These are phyloP conservation scores for Brachionus asplanchnoidis DNA, from an alignment of 1,140 invertebrate genomes.

Conservation along the genomic window DNA sequence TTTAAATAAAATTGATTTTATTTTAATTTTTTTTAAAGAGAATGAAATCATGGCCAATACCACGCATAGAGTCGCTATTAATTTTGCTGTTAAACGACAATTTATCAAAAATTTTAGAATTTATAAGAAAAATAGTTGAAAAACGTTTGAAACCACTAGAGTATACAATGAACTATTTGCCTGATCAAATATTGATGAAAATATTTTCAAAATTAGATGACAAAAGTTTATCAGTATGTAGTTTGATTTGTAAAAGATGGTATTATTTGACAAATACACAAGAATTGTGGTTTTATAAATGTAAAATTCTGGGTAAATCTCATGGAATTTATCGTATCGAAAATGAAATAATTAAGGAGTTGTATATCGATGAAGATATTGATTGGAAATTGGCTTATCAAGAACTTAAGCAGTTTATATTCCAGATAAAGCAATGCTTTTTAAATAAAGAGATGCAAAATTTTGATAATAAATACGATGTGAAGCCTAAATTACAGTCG, in stretches of 20 bases:
- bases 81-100: background rate
- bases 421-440: background rate
- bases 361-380: conserved; percentile 11
- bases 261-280: conserved; percentile 10
- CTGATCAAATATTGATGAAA: conserved; percentile 17
- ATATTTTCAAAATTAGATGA: conserved; percentile 32
- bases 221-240: background rate
- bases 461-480: background rate
- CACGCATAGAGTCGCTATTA: background rate
- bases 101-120: background rate
- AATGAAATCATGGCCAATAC: background rate
- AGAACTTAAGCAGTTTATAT: background rate
- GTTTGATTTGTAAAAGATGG: conserved; percentile 33
- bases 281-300: conserved; percentile 33
- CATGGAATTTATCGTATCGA: background rate
- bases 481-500: background rate
- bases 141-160: background rate
- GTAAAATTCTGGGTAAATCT: background rate
- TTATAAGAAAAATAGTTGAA: conserved; percentile 6
- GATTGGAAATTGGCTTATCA: conserved; percentile 37
- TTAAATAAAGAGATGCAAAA: background rate
- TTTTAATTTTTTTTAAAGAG: background rate
- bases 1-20: background rate
- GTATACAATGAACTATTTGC: background rate
- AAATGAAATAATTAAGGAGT: background rate